Evolutionary conservation across 37 sponge, comb jelly and placozoan genomes (phyloP).

Genomic region (Aplysina aerophoba): DNA sequence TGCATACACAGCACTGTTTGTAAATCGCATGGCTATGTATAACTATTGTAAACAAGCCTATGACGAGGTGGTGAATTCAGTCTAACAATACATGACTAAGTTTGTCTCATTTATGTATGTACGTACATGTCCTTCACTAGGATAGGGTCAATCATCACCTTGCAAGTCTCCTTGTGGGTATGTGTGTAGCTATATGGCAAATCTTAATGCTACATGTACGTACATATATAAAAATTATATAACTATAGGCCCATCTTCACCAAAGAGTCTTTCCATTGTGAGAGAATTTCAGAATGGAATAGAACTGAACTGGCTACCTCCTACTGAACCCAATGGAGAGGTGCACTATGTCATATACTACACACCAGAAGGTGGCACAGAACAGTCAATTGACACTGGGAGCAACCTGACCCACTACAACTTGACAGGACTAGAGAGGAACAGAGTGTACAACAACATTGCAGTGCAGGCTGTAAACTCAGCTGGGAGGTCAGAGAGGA

Average conservation of each 20-base stretch:
- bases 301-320: constrained; percentile 31
- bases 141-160: too few species aligned
- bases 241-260: constrained; percentile 5
- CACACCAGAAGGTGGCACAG: not conserved
- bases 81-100: too few species aligned
- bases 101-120: too few species aligned
- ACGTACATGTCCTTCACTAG: too few species aligned
- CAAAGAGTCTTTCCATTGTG: not conserved
- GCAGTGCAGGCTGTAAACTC: constrained; percentile 24
- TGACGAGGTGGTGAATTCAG: too few species aligned
- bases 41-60: too few species aligned
- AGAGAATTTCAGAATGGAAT: constrained; percentile 2
- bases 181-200: too few species aligned
- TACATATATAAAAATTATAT: too few species aligned
- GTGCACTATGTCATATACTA: not conserved
- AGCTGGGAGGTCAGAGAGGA: constrained; percentile 1
- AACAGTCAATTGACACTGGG: not conserved
- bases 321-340: constrained; percentile 28
- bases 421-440: constrained; percentile 25
- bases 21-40: too few species aligned
- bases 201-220: too few species aligned
- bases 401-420: constrained; percentile 26
- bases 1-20: too few species aligned
- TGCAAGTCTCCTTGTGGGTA: too few species aligned
- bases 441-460: not conserved